A percentile compares a stretch with the other conserved stretches of the same genome.
These are phyloP conservation scores for Parauchenoglanis punctatus DNA, from an alignment of 2,797 vertebrate genomes.

Conservation along the genomic window DNA sequence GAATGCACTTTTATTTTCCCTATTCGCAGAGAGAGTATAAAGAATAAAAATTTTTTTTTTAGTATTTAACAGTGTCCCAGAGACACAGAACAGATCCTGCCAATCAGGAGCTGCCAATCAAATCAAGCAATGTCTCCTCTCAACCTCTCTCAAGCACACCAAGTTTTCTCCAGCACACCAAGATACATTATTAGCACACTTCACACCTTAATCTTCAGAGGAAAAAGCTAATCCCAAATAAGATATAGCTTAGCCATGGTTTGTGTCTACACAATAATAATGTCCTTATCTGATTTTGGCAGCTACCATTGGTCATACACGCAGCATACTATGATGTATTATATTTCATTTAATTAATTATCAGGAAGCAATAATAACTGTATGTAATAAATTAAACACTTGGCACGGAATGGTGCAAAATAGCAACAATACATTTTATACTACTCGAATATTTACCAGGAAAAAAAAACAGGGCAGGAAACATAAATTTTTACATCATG, in stretches of 20 bases:
- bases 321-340: background rate
- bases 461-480: background rate
- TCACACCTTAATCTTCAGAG: background rate
- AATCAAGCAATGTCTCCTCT: background rate
- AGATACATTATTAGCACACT: background rate
- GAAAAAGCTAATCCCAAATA: background rate
- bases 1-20: slow-evolving; percentile 4
- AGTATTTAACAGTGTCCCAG: background rate
- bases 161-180: background rate
- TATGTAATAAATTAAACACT: background rate
- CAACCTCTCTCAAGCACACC: background rate
- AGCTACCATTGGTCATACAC: background rate
- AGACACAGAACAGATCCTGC: slow-evolving; percentile 2
- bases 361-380: background rate
- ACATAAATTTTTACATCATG: background rate
- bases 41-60: background rate
- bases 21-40: background rate
- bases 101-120: slow-evolving; percentile 7
- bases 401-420: background rate
- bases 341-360: background rate
- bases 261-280: background rate
- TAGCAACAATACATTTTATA: background rate
- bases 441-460: background rate
- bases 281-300: background rate
- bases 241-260: background rate